phyloP scores from a whole-genome alignment of 2,113 vertebrate species.

The Catharus minimus region DNA sequence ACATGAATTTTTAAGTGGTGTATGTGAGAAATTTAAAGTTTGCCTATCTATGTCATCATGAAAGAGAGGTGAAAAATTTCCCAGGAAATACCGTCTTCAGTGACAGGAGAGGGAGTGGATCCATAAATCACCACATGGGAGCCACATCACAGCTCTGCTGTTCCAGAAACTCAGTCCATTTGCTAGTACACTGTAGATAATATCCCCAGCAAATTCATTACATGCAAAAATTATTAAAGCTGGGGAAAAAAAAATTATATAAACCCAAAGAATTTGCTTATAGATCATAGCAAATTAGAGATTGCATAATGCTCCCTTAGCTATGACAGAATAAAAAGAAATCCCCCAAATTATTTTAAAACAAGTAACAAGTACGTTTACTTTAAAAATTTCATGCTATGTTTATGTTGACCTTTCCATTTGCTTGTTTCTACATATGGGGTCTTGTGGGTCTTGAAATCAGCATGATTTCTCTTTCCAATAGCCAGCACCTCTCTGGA shows the following conservation, averaged over 20 bases:
- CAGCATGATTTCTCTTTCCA: not conserved
- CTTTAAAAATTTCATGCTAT: not conserved
- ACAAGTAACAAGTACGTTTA: not conserved
- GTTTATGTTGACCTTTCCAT: not conserved
- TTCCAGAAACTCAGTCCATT: not conserved
- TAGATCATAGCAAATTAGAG: not conserved
- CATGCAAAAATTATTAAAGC: not conserved
- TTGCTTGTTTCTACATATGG: not conserved
- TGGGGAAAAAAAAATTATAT: not conserved
- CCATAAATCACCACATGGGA: not conserved
- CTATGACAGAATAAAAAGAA: not conserved
- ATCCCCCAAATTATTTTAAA: not conserved
- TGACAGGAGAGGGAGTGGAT: not conserved
- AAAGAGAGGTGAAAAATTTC: not conserved
- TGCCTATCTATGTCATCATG: not conserved
- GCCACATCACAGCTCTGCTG: not conserved
- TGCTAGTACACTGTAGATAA: not conserved
- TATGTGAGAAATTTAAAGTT: not conserved
- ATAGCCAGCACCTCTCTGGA: conserved; percentile 6
- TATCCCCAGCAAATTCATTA: not conserved
- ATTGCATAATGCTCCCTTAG: not conserved
- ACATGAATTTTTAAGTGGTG: not conserved
- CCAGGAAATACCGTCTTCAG: not conserved
- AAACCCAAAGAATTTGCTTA: not conserved
- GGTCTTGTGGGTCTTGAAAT: not conserved